phyloP scores from a whole-genome alignment of 2,113 vertebrate genomes.

The Loxodonta africana region DNA sequence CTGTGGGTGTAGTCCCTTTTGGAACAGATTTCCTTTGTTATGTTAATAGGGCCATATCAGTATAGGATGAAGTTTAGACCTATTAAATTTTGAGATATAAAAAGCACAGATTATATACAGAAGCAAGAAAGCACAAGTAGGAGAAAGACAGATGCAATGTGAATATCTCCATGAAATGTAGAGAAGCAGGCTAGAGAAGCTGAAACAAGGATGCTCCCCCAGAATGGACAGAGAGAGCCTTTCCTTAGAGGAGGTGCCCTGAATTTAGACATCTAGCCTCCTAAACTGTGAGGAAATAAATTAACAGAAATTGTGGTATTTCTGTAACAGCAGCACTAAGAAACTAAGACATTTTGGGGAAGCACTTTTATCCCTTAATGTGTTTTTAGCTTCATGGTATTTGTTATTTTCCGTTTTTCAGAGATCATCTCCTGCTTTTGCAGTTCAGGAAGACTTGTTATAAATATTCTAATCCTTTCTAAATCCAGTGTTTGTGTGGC shows the following conservation, averaged over 20 bases:
- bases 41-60: not conserved
- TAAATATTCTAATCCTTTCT: not conserved
- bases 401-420: constrained; percentile 6
- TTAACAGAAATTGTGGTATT: not conserved
- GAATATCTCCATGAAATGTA: not conserved
- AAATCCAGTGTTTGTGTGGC: not conserved
- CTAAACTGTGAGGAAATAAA: not conserved
- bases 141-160: not conserved
- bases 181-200: not conserved
- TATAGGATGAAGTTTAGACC: not conserved
- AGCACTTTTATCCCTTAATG: not conserved
- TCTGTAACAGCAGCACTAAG: not conserved
- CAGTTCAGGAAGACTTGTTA: not conserved
- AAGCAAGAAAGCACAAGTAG: not conserved
- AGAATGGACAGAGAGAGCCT: not conserved
- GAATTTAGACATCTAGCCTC: not conserved
- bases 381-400: constrained; percentile 5
- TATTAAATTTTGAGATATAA: not conserved
- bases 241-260: not conserved
- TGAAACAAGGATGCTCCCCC: not conserved
- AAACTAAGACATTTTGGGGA: not conserved
- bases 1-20: not conserved
- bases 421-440: not conserved
- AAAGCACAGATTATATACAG: not conserved
- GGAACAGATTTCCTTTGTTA: not conserved